Percentiles rank a stretch among this genome's conserved stretches.
Evolutionary conservation across 2,888 invertebrate genomes (phyloP).

Genomic region (Tetragonisca angustula): DNA sequence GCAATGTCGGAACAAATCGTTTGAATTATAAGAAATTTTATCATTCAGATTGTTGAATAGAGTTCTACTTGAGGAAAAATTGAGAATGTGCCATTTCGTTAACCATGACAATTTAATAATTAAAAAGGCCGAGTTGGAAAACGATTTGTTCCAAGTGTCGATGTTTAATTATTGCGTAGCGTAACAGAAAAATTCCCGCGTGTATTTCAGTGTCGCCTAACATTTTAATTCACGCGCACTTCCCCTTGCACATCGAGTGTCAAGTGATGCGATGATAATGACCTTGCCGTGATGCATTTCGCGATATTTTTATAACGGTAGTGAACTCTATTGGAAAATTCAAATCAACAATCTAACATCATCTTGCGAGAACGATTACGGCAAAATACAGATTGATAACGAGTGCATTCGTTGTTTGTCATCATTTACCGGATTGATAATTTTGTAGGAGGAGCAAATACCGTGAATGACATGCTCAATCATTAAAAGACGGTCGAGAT

Average conservation of each 20-base stretch:
- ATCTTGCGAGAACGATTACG: not conserved
- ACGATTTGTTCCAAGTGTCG: not conserved
- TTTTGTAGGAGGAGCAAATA: constrained; percentile 13
- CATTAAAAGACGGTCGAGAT: constrained; percentile 27
- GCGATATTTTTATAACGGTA: constrained; percentile 16
- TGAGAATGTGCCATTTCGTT: not conserved
- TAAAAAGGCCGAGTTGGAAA: too few species aligned
- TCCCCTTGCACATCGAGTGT: constrained; percentile 24
- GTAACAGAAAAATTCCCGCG: constrained; percentile 7
- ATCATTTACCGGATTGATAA: constrained; percentile 29
- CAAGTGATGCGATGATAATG: constrained; percentile 34
- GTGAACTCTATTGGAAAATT: not conserved
- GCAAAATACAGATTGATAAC: constrained; percentile 8
- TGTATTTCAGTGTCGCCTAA: not conserved
- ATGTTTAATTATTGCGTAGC: not conserved
- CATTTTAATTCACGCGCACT: constrained; percentile 34
- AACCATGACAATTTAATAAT: not conserved
- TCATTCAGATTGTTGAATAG: not conserved
- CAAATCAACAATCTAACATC: not conserved
- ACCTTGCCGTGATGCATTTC: constrained; percentile 15
- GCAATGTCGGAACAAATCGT: not conserved
- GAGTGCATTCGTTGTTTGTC: constrained; percentile 2
- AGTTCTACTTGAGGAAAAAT: not conserved
- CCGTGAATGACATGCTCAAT: constrained; percentile 12
- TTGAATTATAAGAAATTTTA: not conserved